Evolutionary conservation across 2,113 vertebrate species (phyloP).

Genomic region (Myrmophylax atrothorax): DNA sequence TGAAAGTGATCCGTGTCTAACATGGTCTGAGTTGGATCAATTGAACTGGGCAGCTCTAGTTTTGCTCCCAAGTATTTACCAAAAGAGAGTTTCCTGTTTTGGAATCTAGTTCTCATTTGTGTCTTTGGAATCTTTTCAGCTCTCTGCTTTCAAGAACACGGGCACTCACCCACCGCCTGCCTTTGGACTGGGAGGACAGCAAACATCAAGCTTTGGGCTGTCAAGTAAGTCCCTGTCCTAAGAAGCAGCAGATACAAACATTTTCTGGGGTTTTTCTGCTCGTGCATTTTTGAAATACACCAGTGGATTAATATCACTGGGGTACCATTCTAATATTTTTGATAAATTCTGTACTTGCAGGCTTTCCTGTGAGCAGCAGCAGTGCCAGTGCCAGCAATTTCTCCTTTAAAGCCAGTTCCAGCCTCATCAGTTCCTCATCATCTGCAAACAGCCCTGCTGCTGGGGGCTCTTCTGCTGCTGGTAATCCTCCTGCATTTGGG

Average conservation of each 20-base stretch:
- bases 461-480: slow-evolving; percentile 20
- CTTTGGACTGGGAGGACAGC: slow-evolving; percentile 72
- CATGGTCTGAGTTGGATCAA: neutral
- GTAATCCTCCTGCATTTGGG: slow-evolving; percentile 48
- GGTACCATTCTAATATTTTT: neutral
- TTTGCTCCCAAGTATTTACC: neutral
- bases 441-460: slow-evolving; percentile 61
- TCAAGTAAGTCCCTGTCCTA: slow-evolving; percentile 71
- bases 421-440: slow-evolving; percentile 35
- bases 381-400: slow-evolving; percentile 64
- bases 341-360: slow-evolving; percentile 56
- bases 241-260: neutral
- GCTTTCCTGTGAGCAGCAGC: slow-evolving; percentile 69
- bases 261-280: neutral
- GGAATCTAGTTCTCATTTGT: neutral
- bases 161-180: slow-evolving; percentile 51
- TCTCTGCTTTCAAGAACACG: slow-evolving; percentile 77
- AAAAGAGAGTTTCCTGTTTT: neutral
- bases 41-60: neutral
- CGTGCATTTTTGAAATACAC: neutral
- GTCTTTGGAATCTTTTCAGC: slow-evolving; percentile 66
- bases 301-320: neutral
- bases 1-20: neutral
- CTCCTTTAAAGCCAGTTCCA: slow-evolving; percentile 78
- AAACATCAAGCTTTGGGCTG: slow-evolving; percentile 69